Percentiles rank a stretch among this genome's conserved stretches.
These are phyloP conservation scores for Kryptolebias ocellatus DNA, from an alignment of 2,797 vertebrate species.

Conservation along the genomic window DNA sequence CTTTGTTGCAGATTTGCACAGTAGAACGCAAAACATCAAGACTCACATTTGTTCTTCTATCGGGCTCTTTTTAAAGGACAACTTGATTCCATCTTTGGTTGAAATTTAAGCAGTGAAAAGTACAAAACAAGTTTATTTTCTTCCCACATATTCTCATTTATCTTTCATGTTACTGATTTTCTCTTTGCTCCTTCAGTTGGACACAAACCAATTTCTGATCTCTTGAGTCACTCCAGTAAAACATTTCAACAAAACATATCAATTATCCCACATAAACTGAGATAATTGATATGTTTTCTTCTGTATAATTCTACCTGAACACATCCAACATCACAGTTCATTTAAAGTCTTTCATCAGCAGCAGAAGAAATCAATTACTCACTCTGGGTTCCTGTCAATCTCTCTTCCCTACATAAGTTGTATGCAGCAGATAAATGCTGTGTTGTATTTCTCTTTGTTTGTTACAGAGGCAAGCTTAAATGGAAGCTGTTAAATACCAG, in stretches of 20 bases:
- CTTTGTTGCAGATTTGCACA: too few relatives aligned
- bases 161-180: not conserved
- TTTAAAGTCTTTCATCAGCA: constrained; percentile 27
- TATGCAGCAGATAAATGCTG: constrained; percentile 3
- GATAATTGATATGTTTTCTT: constrained; percentile 41
- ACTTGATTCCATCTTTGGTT: too few relatives aligned
- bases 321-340: too few relatives aligned
- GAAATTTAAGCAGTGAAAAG: not conserved
- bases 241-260: too few relatives aligned
- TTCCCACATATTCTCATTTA: not conserved
- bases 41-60: too few relatives aligned
- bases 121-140: not conserved
- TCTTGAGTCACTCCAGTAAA: constrained; percentile 2
- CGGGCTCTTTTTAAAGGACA: too few relatives aligned
- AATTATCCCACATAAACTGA: not conserved
- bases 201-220: constrained; percentile 6
- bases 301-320: too few relatives aligned
- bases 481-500: constrained; percentile 52
- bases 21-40: too few relatives aligned
- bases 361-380: constrained; percentile 4
- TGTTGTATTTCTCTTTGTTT: constrained; percentile 38
- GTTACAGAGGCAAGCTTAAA: constrained; percentile 32
- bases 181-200: constrained; percentile 10
- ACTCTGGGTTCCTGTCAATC: constrained; percentile 27
- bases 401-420: constrained; percentile 35